Evolutionary conservation across 2,113 vertebrate species (phyloP), one percentile per base, ranked within the genome.

Genomic region (Chrysemys picta): DNA sequence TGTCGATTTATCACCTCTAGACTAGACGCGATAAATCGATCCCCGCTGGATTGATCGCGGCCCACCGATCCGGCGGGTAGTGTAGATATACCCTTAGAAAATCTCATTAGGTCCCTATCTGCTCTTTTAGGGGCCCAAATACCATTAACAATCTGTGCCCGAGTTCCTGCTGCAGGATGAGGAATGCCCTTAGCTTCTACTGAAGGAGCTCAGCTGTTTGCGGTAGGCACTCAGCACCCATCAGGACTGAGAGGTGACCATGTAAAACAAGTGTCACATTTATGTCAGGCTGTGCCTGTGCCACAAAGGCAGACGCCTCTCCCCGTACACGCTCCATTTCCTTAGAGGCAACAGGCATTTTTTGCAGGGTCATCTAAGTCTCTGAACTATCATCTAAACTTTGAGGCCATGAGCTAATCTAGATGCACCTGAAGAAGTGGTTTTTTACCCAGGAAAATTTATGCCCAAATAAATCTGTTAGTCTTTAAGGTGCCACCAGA

Each of bases 141-240:
- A 45, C 22, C 25, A 25, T 83, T 82, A 72, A 54, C 90, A 94
- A 85, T 14, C 75, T 10, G n/a, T 45, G 45, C 19, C 17, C 12
- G 45, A 79, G 21, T 6, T 84, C 49, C 79, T 91, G 75, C 56
- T 88, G 42, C 57, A 90, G 82, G 16, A 72, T 10, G 19, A 38
- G n/a, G n/a, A 38, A 72, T 72, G n/a, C 65, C n/a, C 19, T 72
- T 10, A 56, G 3, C 65, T 82, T 62, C 83, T 8, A 22, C 31
- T 81, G 84, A 91, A 95, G 75, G 80, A 31, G 11, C 35, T 89
- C 45, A 1, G 24, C 24, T 85, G 89, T 80, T 35, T 82, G 62
- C 10, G 10, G 5, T 5, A 3, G n/a, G 45, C 27, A 52, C 0
- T 0, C 2, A 82, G 21, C 53, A 86, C 25, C 62, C 3, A 49